Evolutionary conservation across 2,888 invertebrate genomes (phyloP).

Genomic region (Cantharis rufa): DNA sequence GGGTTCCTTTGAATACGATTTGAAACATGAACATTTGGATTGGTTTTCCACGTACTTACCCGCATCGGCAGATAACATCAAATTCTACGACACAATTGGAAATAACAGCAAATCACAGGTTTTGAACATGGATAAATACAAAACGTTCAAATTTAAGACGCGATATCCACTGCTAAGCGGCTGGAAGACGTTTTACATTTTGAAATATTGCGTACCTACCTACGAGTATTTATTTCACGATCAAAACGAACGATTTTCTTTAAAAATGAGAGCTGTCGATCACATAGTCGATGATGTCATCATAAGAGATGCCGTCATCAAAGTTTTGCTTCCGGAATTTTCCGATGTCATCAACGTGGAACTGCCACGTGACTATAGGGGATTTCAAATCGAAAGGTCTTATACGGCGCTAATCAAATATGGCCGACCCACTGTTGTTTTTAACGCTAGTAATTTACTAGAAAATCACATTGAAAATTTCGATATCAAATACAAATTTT

Average conservation of each 20-base stretch:
- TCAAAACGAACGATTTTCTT: conserved; percentile 12
- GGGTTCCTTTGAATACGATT: conserved; percentile 27
- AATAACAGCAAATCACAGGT: conserved; percentile 33
- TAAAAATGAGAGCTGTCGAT: conserved; percentile 38
- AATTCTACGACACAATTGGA: conserved; percentile 38
- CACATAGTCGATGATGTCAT: conserved; percentile 36
- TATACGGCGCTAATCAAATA: conserved; percentile 28
- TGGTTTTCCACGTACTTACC: conserved; percentile 39
- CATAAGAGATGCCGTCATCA: conserved; percentile 33
- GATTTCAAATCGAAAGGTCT: conserved; percentile 6
- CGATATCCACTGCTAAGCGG: conserved; percentile 38
- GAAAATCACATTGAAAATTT: conserved; percentile 35
- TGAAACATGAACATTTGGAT: not conserved
- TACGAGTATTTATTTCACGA: conserved; percentile 36
- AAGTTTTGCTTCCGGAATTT: conserved; percentile 37
- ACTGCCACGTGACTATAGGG: conserved; percentile 23
- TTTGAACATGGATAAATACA: conserved; percentile 20
- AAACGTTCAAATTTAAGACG: conserved; percentile 35
- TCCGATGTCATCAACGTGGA: conserved; percentile 19
- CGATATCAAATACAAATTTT: conserved; percentile 31
- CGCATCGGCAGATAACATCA: conserved; percentile 34
- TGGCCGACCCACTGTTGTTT: conserved; percentile 33
- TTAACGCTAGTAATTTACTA: conserved; percentile 32
- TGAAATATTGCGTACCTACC: conserved; percentile 37
- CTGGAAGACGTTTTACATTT: conserved; percentile 39